A percentile compares a stretch with the other conserved stretches of the same genome.
These are phyloP conservation scores for Sebastiscus tertius DNA, from an alignment of 2,797 vertebrate species.

Conservation along the genomic window DNA sequence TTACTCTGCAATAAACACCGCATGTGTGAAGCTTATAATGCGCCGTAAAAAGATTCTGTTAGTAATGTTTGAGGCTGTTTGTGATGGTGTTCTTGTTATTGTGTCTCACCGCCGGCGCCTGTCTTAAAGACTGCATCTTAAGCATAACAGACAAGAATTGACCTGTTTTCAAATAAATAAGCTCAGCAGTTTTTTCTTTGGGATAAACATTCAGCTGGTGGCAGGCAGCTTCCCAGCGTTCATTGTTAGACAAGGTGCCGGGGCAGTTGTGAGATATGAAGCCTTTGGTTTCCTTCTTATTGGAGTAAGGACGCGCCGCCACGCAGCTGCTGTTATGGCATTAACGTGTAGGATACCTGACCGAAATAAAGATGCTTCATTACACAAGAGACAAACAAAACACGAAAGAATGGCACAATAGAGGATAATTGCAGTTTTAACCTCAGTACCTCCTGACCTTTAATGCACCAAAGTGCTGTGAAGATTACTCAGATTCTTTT, in stretches of 20 bases:
- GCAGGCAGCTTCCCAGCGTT: constrained; percentile 3
- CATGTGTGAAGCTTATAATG: not conserved
- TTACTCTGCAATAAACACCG: not conserved
- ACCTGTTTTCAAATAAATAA: constrained; percentile 12
- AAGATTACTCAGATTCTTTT: not conserved
- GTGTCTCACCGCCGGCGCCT: not conserved
- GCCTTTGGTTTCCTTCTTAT: constrained; percentile 56
- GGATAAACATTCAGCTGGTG: constrained; percentile 26
- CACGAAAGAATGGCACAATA: not conserved
- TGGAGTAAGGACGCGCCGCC: not conserved
- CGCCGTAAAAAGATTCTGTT: not conserved
- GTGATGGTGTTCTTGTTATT: constrained; percentile 15
- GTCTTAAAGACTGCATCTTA: not conserved
- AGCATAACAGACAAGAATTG: not conserved
- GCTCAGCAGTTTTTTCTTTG: not conserved
- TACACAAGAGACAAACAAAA: not conserved
- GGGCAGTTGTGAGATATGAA: constrained; percentile 48
- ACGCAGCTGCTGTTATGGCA: constrained; percentile 39
- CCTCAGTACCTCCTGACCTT: not conserved
- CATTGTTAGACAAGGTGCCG: constrained; percentile 35
- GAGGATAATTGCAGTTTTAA: not conserved
- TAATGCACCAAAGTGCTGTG: no score
- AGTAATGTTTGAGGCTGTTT: not conserved
- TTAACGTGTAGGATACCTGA: constrained; percentile 8
- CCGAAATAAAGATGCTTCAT: not conserved